Evolutionary conservation across 2,113 vertebrate species (phyloP).

Genomic region (Pholis gunnellus): DNA sequence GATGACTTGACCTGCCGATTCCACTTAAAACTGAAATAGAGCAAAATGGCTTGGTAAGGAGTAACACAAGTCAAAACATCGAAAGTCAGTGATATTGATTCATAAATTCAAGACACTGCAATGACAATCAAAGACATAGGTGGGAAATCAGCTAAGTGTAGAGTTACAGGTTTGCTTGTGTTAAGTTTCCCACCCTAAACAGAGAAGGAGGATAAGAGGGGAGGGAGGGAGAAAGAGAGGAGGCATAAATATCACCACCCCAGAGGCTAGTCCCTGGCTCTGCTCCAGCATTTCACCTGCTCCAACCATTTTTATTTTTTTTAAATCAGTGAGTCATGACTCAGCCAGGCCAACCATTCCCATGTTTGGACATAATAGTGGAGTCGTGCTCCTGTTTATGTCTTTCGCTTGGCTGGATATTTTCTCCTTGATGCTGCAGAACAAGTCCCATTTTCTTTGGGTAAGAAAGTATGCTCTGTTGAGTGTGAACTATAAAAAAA

Average conservation of each 20-base stretch:
- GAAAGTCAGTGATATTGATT: neutral
- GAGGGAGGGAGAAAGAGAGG: neutral
- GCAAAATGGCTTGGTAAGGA: neutral
- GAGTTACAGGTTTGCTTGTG: conserved; percentile 5
- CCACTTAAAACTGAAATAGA: neutral
- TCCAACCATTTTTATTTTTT: conserved; percentile 31
- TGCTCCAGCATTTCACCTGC: conserved; percentile 53
- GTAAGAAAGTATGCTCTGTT: conserved; percentile 15
- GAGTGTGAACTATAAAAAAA: conserved; percentile 19
- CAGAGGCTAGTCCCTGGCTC: conserved; percentile 15
- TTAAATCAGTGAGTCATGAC: conserved; percentile 41
- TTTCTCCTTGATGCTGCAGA: conserved; percentile 42
- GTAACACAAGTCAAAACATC: neutral
- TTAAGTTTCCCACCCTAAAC: conserved; percentile 2
- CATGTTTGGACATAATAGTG: conserved; percentile 57
- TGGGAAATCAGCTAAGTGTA: neutral
- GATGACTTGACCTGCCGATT: neutral
- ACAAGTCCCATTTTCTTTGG: neutral
- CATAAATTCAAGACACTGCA: neutral
- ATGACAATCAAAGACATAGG: conserved; percentile 4
- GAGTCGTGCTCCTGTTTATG: conserved; percentile 42
- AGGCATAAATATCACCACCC: conserved; percentile 32
- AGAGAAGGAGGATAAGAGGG: neutral
- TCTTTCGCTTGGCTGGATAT: conserved; percentile 59
- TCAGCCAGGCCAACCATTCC: conserved; percentile 29